Conservation (phyloP, 2,797 vertebrate species). For the Orestias chungarensis region DNA sequence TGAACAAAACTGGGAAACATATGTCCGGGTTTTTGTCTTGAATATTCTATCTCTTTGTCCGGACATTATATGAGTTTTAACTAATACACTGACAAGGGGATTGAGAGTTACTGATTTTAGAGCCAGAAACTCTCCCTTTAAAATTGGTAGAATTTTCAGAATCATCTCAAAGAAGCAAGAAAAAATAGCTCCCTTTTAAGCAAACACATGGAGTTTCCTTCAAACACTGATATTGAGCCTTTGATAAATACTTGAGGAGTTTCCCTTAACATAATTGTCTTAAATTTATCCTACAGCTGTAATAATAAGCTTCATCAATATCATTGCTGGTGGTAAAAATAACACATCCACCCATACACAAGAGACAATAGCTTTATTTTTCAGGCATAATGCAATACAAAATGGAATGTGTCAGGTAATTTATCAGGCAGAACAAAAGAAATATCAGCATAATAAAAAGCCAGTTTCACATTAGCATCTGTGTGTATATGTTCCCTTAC, state of each 20-base stretch:
- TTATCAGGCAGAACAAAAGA: background rate
- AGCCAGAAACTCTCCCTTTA: too few relatives aligned
- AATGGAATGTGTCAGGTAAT: background rate
- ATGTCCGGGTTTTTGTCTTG: too few relatives aligned
- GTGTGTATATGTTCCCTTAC: background rate
- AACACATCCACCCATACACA: too few relatives aligned
- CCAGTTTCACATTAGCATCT: background rate
- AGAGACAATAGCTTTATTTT: background rate
- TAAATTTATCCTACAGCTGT: background rate
- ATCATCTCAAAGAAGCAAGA: background rate
- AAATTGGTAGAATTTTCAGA: background rate
- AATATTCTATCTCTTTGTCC: too few relatives aligned
- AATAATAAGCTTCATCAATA: background rate
- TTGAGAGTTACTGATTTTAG: background rate
- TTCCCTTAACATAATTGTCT: background rate
- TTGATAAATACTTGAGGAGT: background rate
- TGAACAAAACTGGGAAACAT: too few relatives aligned
- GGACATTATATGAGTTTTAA: too few relatives aligned
- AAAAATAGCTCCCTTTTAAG: background rate
- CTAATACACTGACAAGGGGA: background rate
- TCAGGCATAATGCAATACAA: background rate
- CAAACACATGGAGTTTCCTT: background rate
- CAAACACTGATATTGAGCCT: background rate
- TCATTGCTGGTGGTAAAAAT: background rate
- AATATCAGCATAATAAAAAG: background rate